Evolutionary conservation across 2,113 vertebrate genomes (phyloP).

Genomic region (Hydrochoerus hydrochaeris): DNA sequence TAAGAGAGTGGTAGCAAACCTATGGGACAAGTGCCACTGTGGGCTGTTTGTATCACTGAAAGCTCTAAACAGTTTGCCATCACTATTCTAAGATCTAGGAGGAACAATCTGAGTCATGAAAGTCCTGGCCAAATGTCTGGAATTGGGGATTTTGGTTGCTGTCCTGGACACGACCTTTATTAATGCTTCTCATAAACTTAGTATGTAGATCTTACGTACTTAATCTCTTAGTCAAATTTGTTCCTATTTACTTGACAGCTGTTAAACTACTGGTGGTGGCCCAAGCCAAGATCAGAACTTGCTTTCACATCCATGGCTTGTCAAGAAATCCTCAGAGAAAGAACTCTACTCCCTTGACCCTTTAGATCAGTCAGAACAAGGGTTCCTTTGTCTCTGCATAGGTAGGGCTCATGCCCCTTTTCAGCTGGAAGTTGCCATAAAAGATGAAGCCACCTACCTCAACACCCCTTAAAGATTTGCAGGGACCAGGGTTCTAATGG

Average conservation of each 20-base stretch:
- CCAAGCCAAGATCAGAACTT: background rate
- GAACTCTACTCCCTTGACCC: background rate
- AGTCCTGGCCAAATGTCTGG: background rate
- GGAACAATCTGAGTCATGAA: background rate
- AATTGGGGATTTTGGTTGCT: background rate
- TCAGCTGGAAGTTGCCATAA: background rate
- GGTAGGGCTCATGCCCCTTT: background rate
- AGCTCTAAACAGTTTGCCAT: background rate
- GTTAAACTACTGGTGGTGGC: background rate
- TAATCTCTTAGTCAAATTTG: background rate
- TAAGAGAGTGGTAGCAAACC: background rate
- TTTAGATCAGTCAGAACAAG: background rate
- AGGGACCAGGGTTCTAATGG: background rate
- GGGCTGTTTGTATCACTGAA: background rate
- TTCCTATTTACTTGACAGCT: background rate
- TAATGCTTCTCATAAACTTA: background rate
- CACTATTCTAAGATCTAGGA: background rate
- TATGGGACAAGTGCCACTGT: background rate
- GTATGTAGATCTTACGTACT: background rate
- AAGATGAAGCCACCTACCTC: background rate
- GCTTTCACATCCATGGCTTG: background rate
- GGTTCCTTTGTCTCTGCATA: background rate
- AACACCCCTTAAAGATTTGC: background rate
- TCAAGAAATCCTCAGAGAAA: background rate
- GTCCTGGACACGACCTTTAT: background rate